Evolutionary conservation across 2,113 vertebrate genomes (phyloP).

Genomic region (Periophthalmus modestus): DNA sequence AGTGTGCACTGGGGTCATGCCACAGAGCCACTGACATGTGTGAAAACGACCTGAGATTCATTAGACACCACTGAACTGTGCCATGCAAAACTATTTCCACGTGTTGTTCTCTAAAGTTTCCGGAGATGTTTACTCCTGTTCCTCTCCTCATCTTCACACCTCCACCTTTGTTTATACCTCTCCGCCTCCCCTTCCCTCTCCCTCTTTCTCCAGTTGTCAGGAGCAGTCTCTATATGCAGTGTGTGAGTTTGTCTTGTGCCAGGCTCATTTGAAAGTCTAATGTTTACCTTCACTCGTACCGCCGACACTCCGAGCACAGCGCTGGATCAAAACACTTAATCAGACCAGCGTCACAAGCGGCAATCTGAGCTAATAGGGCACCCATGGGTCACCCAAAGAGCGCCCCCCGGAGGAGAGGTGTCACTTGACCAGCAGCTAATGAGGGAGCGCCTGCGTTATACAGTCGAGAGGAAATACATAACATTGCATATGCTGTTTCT

Average conservation of each 20-base stretch:
- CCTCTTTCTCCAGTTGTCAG: constrained; percentile 17
- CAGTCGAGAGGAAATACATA: background rate
- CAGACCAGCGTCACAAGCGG: constrained; percentile 51
- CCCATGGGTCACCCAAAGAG: constrained; percentile 59
- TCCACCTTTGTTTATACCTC: constrained; percentile 41
- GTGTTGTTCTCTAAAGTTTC: constrained; percentile 34
- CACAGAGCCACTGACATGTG: no score
- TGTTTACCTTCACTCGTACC: constrained; percentile 55
- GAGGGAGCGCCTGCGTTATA: constrained; percentile 26
- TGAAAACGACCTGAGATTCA: background rate
- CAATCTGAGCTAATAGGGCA: constrained; percentile 66
- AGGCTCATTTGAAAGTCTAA: constrained; percentile 73
- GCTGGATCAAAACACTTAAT: constrained; percentile 64
- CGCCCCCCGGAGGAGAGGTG: constrained; percentile 29
- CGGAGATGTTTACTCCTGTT: background rate
- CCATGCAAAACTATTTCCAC: background rate
- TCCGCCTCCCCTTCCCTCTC: background rate
- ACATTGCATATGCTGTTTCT: background rate
- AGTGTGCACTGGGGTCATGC: no score
- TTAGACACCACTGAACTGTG: background rate
- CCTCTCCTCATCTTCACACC: constrained; percentile 29
- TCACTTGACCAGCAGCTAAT: constrained; percentile 41
- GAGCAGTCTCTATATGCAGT: constrained; percentile 50
- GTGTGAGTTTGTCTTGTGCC: constrained; percentile 62
- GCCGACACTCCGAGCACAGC: constrained; percentile 46